Evolutionary conservation across 2,888 invertebrate species (phyloP), one percentile per base, ranked within the genome.

Genomic region (Cyaniris semiargus): DNA sequence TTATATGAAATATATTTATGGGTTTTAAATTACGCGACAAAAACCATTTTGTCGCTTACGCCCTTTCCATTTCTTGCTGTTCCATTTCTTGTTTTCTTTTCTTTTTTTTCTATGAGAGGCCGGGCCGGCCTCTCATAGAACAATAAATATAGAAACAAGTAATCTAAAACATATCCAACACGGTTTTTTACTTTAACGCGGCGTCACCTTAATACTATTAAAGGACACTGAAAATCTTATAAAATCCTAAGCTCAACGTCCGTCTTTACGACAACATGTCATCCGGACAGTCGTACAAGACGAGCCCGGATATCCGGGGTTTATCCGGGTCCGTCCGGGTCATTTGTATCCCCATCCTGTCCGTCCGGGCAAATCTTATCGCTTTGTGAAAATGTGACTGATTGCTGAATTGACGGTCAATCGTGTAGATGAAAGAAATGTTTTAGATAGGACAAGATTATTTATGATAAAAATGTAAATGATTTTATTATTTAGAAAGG

Each of bases 211-310:
- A n/a, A n/a, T 18, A 18, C 5, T 1, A 15, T 5, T 10, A 13
- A 44, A 60, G 13, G 27, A 27, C 27, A 31, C 4, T 66, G 66
- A 31, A 27, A 66, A 31, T 66, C 66, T 66, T 18, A 13, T 7
- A 66, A 66, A 66, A 66, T 66, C 66, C 18, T 1, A 31, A 5
- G 27, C 66, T 66, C 66, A 27, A 15, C 5, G 27, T 60, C 23
- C 23, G 60, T 60, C 21, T 66, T 66, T 66, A 66, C 66, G 66
- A 66, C 66, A 66, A 31, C 6, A 66, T 31, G 66, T 60, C 13
- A 66, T 66, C 27, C 66, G 66, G 66, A 18, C 66, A 66, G 66
- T 27, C 15, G 15, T 27, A 2, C 23, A 27, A 66, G 27, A 31
- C 66, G 66, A 6, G 6, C 66, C 66, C 66, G 66, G 66, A 66